Percentiles rank a stretch among this genome's conserved stretches.
These are phyloP conservation scores for Leptothorax acervorum DNA, from an alignment of 2,888 invertebrate species.

Conservation along the genomic window DNA sequence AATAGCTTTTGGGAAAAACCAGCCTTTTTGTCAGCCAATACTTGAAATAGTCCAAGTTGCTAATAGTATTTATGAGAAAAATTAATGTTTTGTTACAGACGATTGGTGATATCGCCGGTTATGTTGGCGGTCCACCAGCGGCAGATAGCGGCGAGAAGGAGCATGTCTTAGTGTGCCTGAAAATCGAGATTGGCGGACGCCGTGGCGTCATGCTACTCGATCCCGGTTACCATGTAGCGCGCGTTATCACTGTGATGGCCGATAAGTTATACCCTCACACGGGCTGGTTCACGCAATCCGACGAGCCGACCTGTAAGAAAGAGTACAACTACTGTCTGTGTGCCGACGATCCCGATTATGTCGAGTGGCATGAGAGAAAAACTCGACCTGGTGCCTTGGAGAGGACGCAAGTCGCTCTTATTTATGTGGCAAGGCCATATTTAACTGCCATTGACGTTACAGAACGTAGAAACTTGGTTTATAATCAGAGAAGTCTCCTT, in stretches of 20 bases:
- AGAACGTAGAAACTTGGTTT: slow-evolving; percentile 95
- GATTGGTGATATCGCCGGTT: slow-evolving; percentile 85
- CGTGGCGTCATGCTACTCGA: slow-evolving; percentile 93
- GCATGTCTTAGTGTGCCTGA: slow-evolving; percentile 93
- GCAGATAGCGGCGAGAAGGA: slow-evolving; percentile 92
- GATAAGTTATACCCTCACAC: slow-evolving; percentile 95
- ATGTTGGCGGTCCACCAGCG: slow-evolving; percentile 85
- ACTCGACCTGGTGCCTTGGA: slow-evolving; percentile 88
- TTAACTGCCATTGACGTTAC: slow-evolving; percentile 94
- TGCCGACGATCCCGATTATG: slow-evolving; percentile 90
- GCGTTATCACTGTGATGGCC: slow-evolving; percentile 94
- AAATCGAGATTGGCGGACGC: slow-evolving; percentile 91
- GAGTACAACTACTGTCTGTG: slow-evolving; percentile 94
- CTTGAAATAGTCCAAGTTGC: background rate
- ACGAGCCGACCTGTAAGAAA: slow-evolving; percentile 91
- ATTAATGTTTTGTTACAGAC: slow-evolving; percentile 77
- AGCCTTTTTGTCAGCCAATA: background rate
- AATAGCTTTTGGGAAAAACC: background rate
- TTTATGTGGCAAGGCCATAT: slow-evolving; percentile 93
- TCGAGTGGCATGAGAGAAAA: slow-evolving; percentile 95
- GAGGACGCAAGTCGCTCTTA: slow-evolving; percentile 89
- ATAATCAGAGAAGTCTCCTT: slow-evolving; percentile 93
- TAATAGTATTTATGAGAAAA: background rate
- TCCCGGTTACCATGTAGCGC: slow-evolving; percentile 96
- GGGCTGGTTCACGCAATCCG: slow-evolving; percentile 94